A percentile compares a stretch with the other conserved stretches of the same genome.
Evolutionary conservation across 2,113 vertebrate species (phyloP).

Genomic region (Gobio gobio): DNA sequence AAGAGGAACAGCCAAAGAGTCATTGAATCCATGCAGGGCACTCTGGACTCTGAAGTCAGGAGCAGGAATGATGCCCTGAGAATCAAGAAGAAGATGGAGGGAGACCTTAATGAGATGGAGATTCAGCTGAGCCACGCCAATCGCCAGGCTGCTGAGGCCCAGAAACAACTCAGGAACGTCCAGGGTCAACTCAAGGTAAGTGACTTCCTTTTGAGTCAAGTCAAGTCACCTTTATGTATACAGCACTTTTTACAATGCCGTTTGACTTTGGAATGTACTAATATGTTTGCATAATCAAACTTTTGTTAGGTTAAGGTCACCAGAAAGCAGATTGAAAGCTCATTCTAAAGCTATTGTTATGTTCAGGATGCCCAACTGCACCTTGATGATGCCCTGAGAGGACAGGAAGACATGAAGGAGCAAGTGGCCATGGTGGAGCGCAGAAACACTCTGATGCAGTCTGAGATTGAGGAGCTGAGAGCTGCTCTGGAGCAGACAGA

Average conservation of each 20-base stretch:
- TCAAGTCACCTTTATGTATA: too few relatives aligned
- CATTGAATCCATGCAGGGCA: conserved; percentile 74
- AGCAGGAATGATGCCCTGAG: conserved; percentile 78
- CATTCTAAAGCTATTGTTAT: not conserved
- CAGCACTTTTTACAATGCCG: too few relatives aligned
- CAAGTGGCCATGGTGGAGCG: conserved; percentile 79
- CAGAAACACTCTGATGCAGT: conserved; percentile 75
- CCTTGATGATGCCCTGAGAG: conserved; percentile 80
- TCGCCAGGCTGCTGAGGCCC: conserved; percentile 75
- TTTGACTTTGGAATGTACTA: not conserved
- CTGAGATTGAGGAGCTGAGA: conserved; percentile 78
- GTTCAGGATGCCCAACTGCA: conserved; percentile 85
- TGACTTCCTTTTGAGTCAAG: not conserved
- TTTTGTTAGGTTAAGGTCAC: not conserved
- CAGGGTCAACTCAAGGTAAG: conserved; percentile 78
- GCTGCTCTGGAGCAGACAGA: conserved; percentile 80
- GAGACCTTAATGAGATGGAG: conserved; percentile 80
- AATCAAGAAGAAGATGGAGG: conserved; percentile 82
- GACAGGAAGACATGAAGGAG: conserved; percentile 81
- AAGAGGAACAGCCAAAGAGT: conserved; percentile 78
- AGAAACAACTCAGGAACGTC: conserved; percentile 81
- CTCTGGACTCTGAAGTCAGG: conserved; percentile 75
- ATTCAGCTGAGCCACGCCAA: conserved; percentile 81
- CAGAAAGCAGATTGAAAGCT: not conserved
- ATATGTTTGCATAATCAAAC: not conserved